Base-by-base conservation (phyloP, 2,888 invertebrate species). In the Lycocerus yunnanus region DNA sequence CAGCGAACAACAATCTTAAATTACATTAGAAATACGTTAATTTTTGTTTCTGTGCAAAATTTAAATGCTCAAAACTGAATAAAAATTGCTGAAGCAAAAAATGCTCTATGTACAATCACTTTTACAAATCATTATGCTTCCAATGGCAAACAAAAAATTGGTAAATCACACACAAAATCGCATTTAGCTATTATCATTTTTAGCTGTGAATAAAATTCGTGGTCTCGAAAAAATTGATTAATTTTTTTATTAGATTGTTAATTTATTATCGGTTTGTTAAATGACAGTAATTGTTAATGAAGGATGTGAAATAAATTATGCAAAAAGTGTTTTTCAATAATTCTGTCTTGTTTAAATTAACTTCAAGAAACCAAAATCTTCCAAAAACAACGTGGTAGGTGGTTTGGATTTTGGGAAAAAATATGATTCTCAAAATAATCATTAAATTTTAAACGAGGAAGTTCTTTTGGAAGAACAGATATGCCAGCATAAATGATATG, bases 71-170 rank as follows among this genome's bases (percentile, higher is more conserved):
- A 68, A 71, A 74, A 71, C 43, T 58, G 24, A 14, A 20, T 61
- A 65, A 69, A 61, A 70, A 73, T 58, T 66, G 58, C 14, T 58
- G 67, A 74, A 74, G 74, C 74, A 58, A 71, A n/a, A n/a, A n/a
- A 74, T 74, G 73, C 73, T 74, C 67, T 74, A 74, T 74, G 63
- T 74, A 71, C 74, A 74, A 71, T 16, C n/a, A 58, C 24, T 58
- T 68, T 27, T 69, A 58, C 15, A 71, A 58, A 58, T 15, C 27
- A 43, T 16, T 63, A 43, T 63, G 61, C 65, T 20, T 71, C 21
- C 14, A n/a, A 13, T 71, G 58, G 66, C 67, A 70, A 74, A 71
- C 60, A 70, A 67, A 60, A 63, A 13, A 65, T 58, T 60, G 24
- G n/a, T 16, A 20, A 63, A 63, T 63, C n/a, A 63, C 20, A 15